These are phyloP conservation scores for Pissodes strobi DNA, from an alignment of 1,140 invertebrate genomes.

Conservation along the genomic window DNA sequence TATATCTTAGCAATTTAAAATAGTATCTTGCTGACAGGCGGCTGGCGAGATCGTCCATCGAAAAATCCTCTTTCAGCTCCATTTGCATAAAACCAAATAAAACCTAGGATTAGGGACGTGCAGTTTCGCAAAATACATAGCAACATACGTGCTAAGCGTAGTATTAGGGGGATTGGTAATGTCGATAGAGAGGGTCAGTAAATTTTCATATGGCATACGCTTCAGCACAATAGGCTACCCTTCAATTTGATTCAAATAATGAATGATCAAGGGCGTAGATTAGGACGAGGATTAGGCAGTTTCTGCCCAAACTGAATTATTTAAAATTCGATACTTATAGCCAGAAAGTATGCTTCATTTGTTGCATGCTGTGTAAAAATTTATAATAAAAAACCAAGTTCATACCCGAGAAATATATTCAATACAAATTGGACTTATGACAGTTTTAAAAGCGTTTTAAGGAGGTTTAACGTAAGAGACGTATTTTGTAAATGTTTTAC, in stretches of 20 bases:
- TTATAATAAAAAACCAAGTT: no score
- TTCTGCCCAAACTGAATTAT: no score
- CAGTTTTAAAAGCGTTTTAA: no score
- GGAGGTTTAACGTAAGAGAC: no score
- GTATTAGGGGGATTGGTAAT: slow-evolving; percentile 31
- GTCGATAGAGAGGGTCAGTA: slow-evolving; percentile 12
- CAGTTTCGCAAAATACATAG: slow-evolving; percentile 22
- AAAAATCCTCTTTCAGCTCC: slow-evolving; percentile 7
- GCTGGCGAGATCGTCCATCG: neutral
- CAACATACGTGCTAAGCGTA: slow-evolving; percentile 23
- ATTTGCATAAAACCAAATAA: slow-evolving; percentile 22
- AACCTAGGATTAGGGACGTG: slow-evolving; percentile 37
- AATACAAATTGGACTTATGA: no score
- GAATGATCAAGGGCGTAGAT: slow-evolving; percentile 17
- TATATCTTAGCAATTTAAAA: slow-evolving; percentile 10
- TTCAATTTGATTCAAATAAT: slow-evolving; percentile 21
- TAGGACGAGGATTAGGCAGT: slow-evolving; percentile 2
- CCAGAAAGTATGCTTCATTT: no score
- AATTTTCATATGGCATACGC: slow-evolving; percentile 9
- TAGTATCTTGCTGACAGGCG: slow-evolving; percentile 1
- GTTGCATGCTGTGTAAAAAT: no score
- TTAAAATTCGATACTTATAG: no score
- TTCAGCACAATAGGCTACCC: slow-evolving; percentile 18
- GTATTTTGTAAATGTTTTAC: no score
- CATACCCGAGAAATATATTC: no score